A percentile compares a stretch with the other conserved stretches of the same genome.
phyloP scores from a whole-genome alignment of 2,113 vertebrate genomes.

The Polyodon spathula region DNA sequence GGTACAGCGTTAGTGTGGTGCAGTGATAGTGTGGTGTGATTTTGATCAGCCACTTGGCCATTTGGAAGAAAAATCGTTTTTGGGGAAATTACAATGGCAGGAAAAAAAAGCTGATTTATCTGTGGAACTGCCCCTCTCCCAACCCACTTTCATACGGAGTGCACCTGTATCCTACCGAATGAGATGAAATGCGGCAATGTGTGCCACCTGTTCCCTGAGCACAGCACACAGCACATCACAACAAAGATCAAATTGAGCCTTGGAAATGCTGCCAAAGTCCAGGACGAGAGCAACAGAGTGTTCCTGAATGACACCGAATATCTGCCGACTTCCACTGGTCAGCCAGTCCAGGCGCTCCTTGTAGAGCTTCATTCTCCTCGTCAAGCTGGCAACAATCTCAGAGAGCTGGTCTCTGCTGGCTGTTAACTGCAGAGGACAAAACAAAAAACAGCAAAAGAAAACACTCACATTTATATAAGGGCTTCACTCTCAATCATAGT shows the following conservation, averaged over 20 bases:
- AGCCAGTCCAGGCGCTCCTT: constrained; percentile 60
- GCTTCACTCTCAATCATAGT: background rate
- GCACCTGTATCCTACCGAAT: constrained; percentile 62
- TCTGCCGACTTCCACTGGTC: constrained; percentile 55
- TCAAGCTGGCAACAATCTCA: constrained; percentile 45
- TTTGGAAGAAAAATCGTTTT: too few relatives aligned
- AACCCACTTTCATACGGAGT: too few relatives aligned
- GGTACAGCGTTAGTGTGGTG: too few relatives aligned
- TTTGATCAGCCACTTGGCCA: too few relatives aligned
- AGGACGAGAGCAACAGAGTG: constrained; percentile 47
- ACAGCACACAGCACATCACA: constrained; percentile 49
- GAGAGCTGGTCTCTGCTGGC: constrained; percentile 52
- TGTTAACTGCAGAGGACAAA: constrained; percentile 47
- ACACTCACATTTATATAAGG: background rate
- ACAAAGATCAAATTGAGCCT: constrained; percentile 41
- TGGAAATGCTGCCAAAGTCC: constrained; percentile 37
- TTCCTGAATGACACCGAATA: constrained; percentile 71
- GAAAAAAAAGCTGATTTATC: too few relatives aligned
- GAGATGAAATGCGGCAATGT: constrained; percentile 56
- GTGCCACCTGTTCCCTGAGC: constrained; percentile 60
- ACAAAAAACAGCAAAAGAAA: background rate
- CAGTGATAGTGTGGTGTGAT: too few relatives aligned
- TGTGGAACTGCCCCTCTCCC: too few relatives aligned
- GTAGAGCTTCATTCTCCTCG: constrained; percentile 42
- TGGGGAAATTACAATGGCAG: too few relatives aligned